Conservation (phyloP, 2,888 invertebrate genomes). For the Dryococelus australis region DNA sequence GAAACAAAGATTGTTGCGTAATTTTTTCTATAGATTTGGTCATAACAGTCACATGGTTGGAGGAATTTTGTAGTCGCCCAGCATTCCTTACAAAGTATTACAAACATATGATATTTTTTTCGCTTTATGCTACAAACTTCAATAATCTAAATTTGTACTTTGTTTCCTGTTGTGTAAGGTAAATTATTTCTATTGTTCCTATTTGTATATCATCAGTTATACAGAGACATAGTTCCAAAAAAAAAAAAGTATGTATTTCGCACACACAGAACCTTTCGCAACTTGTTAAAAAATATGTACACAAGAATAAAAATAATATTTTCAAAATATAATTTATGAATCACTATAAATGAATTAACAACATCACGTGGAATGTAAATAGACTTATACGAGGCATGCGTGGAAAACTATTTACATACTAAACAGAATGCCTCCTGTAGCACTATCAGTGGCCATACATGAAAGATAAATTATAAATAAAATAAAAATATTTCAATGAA, state of each 20-base stretch:
- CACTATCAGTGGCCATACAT: neutral
- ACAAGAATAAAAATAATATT: neutral
- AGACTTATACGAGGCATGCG: neutral
- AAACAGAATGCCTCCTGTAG: neutral
- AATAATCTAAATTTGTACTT: slow-evolving; percentile 16
- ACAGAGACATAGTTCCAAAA: neutral
- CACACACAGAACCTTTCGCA: neutral
- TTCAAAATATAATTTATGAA: neutral
- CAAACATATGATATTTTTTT: neutral
- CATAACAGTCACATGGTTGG: too few species aligned
- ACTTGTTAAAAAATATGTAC: neutral
- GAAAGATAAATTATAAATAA: neutral
- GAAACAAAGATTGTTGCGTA: neutral
- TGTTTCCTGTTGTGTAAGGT: neutral
- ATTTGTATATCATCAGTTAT: neutral
- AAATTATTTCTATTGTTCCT: neutral
- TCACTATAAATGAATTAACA: neutral
- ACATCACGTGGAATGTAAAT: neutral
- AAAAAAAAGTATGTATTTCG: neutral
- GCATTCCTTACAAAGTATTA: neutral
- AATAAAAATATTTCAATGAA: neutral
- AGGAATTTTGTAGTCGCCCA: neutral
- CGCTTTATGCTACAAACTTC: neutral
- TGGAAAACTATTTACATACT: neutral
- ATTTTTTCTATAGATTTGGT: too few species aligned